Evolutionary conservation across 2,113 vertebrate species (phyloP).

Genomic region (Ginglymostoma cirratum): DNA sequence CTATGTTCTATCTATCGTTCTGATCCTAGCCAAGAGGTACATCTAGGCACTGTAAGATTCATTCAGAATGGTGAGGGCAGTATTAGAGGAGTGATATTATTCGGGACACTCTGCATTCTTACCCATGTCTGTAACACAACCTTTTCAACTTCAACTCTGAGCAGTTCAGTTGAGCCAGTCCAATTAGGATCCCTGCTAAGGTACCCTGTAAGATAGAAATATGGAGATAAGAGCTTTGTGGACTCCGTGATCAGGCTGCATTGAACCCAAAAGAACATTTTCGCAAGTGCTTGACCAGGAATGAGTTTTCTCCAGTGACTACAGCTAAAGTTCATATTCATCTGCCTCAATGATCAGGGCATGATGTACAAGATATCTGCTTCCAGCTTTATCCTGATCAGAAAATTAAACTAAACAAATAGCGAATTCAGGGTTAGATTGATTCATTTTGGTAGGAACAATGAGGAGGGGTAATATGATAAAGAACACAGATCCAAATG

Average conservation of each 20-base stretch:
- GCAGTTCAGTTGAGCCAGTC: conserved; percentile 89
- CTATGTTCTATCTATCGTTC: no score
- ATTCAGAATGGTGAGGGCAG: background rate
- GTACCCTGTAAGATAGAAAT: conserved; percentile 70
- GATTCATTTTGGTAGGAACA: no score
- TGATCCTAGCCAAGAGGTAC: background rate
- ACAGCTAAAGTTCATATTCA: background rate
- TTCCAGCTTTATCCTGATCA: background rate
- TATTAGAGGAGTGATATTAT: background rate
- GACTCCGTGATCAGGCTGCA: background rate
- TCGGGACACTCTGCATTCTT: conserved; percentile 36
- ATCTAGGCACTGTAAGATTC: background rate
- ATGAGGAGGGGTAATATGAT: no score
- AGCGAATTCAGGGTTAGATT: background rate
- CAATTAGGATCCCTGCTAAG: conserved; percentile 89
- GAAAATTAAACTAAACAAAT: background rate
- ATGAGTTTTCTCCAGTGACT: background rate
- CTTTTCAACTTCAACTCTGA: conserved; percentile 88
- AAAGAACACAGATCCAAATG: background rate
- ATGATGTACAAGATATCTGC: background rate
- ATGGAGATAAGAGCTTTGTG: background rate
- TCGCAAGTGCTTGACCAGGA: background rate
- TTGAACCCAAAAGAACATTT: background rate
- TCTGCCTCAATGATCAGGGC: background rate
- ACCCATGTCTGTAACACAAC: conserved; percentile 93